Conservation (phyloP, 2,113 vertebrate species). For the Phocoena phocoena region DNA sequence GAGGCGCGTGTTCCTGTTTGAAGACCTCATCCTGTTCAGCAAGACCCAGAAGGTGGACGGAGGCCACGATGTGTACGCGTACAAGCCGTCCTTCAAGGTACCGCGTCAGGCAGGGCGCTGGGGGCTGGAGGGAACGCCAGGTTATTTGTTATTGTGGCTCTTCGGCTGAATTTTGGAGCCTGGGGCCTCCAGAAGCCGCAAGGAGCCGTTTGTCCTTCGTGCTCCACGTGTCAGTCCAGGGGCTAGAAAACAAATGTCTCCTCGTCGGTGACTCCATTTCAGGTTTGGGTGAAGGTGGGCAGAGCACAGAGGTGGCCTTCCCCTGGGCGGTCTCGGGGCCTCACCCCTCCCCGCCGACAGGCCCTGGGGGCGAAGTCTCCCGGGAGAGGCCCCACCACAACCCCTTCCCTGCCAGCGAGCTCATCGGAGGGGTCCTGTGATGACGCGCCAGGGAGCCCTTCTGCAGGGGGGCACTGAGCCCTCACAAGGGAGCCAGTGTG, state of each 20-base stretch:
- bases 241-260: not conserved
- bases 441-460: not conserved
- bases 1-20: constrained; percentile 90
- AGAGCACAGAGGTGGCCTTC: not conserved
- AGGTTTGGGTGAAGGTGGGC: not conserved
- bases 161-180: not conserved
- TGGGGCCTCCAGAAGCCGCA: not conserved
- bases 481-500: not conserved
- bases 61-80: constrained; percentile 88
- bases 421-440: not conserved
- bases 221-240: not conserved
- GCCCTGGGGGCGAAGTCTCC: not conserved
- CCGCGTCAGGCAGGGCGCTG: fast-evolving
- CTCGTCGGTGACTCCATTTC: not conserved
- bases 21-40: constrained; percentile 92
- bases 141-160: not conserved
- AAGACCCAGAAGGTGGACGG: constrained; percentile 90
- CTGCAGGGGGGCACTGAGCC: not conserved
- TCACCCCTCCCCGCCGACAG: not conserved
- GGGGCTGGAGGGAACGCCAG: too few species aligned
- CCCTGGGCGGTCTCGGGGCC: not conserved
- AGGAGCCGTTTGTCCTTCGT: not conserved
- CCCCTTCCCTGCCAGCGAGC: not conserved
- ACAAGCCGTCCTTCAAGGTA: constrained; percentile 92
- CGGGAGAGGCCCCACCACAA: too few species aligned